Evolutionary conservation across 1,140 invertebrate species (phyloP).

Genomic region (Pteromalus puparum): DNA sequence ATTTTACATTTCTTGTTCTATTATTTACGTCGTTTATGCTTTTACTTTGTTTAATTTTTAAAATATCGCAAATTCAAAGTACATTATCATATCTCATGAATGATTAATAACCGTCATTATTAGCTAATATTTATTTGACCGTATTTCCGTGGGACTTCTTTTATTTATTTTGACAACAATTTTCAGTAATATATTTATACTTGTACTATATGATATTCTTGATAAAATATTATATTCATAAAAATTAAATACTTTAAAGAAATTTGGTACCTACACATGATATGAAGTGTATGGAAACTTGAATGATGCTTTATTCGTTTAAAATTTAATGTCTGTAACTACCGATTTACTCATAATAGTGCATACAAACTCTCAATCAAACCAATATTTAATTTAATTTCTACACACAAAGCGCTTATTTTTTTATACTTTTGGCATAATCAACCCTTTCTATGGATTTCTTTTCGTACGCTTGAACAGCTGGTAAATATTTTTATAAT

Average conservation of each 20-base stretch:
- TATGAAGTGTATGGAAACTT: background rate
- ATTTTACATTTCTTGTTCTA: constrained; percentile 22
- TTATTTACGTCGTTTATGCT: background rate
- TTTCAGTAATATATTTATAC: background rate
- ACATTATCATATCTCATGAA: constrained; percentile 40
- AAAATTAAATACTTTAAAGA: background rate
- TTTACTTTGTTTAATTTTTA: constrained; percentile 37
- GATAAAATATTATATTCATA: background rate
- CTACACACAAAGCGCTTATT: background rate
- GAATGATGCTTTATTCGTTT: background rate
- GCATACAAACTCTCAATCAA: background rate
- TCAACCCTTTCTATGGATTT: no score
- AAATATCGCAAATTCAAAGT: constrained; percentile 52
- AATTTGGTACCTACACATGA: background rate
- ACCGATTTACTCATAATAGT: background rate
- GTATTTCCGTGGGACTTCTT: constrained; percentile 16
- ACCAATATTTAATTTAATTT: background rate
- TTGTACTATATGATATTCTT: background rate
- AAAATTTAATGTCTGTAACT: background rate
- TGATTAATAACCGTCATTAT: background rate
- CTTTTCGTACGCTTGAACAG: no score
- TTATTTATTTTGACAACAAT: background rate
- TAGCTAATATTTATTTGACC: background rate
- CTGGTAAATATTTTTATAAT: background rate
- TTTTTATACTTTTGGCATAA: background rate